Evolutionary conservation across 2,113 vertebrate genomes (phyloP).

Genomic region (Lucifuga dentata): DNA sequence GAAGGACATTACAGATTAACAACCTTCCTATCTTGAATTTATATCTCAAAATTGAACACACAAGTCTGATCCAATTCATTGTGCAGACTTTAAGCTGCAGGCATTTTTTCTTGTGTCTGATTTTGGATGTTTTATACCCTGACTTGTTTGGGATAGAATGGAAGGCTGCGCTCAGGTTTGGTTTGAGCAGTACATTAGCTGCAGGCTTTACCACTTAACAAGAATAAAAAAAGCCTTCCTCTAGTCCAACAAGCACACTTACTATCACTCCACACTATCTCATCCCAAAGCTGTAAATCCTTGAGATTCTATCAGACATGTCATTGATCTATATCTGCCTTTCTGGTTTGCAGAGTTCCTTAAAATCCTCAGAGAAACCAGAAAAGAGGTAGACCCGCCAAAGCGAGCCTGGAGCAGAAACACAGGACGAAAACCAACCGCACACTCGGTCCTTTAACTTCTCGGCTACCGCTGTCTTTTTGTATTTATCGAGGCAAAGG

Average conservation of each 20-base stretch:
- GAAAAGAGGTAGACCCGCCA: not conserved
- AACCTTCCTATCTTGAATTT: constrained; percentile 3
- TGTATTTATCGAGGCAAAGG: constrained; percentile 25
- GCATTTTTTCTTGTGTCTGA: not conserved
- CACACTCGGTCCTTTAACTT: constrained; percentile 16
- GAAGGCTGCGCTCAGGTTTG: not conserved
- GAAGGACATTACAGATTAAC: not conserved
- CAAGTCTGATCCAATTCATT: too few relatives aligned
- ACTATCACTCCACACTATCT: constrained; percentile 3
- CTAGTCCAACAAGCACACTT: constrained; percentile 13
- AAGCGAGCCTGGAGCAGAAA: constrained; percentile 15
- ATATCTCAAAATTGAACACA: not conserved
- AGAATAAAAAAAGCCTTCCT: not conserved
- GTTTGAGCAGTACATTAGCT: not conserved
- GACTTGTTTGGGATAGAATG: not conserved
- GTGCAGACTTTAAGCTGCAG: too few relatives aligned
- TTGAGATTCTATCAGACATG: constrained; percentile 15
- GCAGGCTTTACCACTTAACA: not conserved
- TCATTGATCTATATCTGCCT: constrained; percentile 19
- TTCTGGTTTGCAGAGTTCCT: constrained; percentile 26
- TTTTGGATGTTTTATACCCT: not conserved
- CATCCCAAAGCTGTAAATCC: constrained; percentile 1
- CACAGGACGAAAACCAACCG: constrained; percentile 26
- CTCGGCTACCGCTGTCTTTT: constrained; percentile 33
- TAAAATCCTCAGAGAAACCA: constrained; percentile 32